Conservation (phyloP, 2,888 invertebrate species). For the Uloborus plumipes region DNA sequence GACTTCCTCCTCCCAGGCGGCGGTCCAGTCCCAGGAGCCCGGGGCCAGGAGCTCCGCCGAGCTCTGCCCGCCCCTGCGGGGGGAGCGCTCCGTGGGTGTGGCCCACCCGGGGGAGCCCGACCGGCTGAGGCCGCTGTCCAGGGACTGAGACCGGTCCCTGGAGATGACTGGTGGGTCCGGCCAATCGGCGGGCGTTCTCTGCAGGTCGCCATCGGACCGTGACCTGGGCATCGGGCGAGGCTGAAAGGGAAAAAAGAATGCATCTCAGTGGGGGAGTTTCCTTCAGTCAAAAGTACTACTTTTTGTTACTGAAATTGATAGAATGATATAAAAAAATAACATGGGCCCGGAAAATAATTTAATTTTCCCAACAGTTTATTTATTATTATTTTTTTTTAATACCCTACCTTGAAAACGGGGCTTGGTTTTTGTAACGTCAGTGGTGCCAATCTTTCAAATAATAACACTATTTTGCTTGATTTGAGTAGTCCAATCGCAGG, state of each 20-base stretch:
- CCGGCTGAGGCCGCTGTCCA: constrained; percentile 58
- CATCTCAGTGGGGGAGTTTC: too few relatives aligned
- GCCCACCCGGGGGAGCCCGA: constrained; percentile 24
- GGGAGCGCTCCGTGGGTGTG: background rate
- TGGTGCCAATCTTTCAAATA: too few relatives aligned
- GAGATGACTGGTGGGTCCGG: background rate
- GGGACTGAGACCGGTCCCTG: constrained; percentile 53
- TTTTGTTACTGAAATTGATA: too few relatives aligned
- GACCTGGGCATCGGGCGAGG: constrained; percentile 30
- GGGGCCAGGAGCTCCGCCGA: constrained; percentile 34
- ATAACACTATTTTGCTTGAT: too few relatives aligned
- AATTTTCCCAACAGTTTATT: too few relatives aligned
- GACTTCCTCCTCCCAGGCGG: constrained; percentile 36
- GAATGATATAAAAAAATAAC: too few relatives aligned
- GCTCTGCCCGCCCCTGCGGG: background rate
- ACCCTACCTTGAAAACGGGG: too few relatives aligned
- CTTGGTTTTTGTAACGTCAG: too few relatives aligned
- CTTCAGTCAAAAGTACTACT: too few relatives aligned
- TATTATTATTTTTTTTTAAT: too few relatives aligned
- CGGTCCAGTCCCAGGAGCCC: constrained; percentile 55
- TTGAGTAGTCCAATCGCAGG: too few relatives aligned
- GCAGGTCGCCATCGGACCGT: constrained; percentile 50
- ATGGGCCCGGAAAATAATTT: too few relatives aligned
- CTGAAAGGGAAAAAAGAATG: constrained; percentile 29
- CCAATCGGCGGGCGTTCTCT: constrained; percentile 13